Evolutionary conservation across 2,888 invertebrate species (phyloP), one percentile per base, ranked within the genome.

Genomic region (Lithosia quadra): DNA sequence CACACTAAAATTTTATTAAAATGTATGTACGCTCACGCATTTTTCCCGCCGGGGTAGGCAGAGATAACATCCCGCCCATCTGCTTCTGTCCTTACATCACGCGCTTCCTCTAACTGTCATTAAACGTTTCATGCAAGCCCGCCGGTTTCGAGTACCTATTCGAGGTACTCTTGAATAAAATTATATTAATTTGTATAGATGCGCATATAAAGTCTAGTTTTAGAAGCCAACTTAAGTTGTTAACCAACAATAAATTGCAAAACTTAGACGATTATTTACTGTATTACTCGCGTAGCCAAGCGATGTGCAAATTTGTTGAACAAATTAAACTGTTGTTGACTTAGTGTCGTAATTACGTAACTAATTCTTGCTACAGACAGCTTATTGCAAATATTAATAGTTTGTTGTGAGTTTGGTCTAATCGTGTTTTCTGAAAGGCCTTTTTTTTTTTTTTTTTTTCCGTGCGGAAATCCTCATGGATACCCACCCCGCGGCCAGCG

Each of bases 281-380:
- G 24, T 39, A 39, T 36, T 49, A 11, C 18, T 28, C 33, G 34
- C 59, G 28, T 28, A 62, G 49, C n/a, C 55, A 55, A 60, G 11
- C 43, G 15, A 34, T 24, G 34, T 60, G 33, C 36, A 34, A 61
- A 66, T 66, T 60, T 24, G 66, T 66, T 21, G 36, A 66, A 56
- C 66, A 60, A 66, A 61, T 61, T 39, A n/a, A 66, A 53, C 66
- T 36, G 36, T 55, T 55, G 55, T 36, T 33, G 56, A 56, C 22
- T 22, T 36, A 28, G 43, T n/a, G 11, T 59, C 24, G 18, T 36
- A 36, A 60, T 66, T 53, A 53, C 59, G 53, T 59, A 49, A 65
- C 28, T 57, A 57, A 39, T 57, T 64, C 11, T 65, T 28, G 49
- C n/a, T 58, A 21, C 43, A 43, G 57, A 13, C 49, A 15, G n/a